phyloP scores from a whole-genome alignment of 2,113 vertebrate genomes.

The Pterocles gutturalis region DNA sequence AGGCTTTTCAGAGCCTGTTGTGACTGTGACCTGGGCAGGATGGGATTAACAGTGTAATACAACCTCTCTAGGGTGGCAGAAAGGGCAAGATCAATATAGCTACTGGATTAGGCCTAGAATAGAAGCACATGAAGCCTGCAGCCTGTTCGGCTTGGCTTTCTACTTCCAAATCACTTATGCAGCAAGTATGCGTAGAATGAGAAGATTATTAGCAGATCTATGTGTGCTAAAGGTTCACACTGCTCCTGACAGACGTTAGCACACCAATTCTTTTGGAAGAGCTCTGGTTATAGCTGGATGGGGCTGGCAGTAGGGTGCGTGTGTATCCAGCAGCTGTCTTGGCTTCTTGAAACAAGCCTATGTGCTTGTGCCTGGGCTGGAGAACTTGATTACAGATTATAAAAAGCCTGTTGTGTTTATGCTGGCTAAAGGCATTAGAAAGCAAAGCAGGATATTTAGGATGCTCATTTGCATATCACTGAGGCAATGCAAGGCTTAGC shows the following conservation, averaged over 20 bases:
- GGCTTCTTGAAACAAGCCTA: background rate
- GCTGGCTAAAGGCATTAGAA: conserved; percentile 49
- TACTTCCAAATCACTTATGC: conserved; percentile 28
- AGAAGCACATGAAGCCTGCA: conserved; percentile 28
- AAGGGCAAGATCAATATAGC: conserved; percentile 58
- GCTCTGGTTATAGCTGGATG: background rate
- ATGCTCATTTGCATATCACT: conserved; percentile 52
- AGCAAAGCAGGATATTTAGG: conserved; percentile 59
- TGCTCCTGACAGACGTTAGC: background rate
- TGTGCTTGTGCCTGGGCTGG: background rate
- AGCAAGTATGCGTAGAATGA: background rate
- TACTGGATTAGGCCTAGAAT: conserved; percentile 50
- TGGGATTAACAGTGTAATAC: conserved; percentile 58
- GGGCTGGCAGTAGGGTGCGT: background rate
- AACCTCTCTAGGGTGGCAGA: conserved; percentile 43
- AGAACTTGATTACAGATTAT: conserved; percentile 34
- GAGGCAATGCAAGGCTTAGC: conserved; percentile 48
- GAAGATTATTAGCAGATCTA: background rate
- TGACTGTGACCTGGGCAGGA: conserved; percentile 64
- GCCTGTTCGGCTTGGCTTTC: conserved; percentile 24
- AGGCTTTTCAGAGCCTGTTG: conserved; percentile 29
- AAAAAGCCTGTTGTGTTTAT: conserved; percentile 45
- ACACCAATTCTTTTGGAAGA: background rate
- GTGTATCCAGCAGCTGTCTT: background rate
- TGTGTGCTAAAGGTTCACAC: background rate